Conservation (phyloP, 2,797 vertebrate genomes). For the Spondyliosoma cantharus region DNA sequence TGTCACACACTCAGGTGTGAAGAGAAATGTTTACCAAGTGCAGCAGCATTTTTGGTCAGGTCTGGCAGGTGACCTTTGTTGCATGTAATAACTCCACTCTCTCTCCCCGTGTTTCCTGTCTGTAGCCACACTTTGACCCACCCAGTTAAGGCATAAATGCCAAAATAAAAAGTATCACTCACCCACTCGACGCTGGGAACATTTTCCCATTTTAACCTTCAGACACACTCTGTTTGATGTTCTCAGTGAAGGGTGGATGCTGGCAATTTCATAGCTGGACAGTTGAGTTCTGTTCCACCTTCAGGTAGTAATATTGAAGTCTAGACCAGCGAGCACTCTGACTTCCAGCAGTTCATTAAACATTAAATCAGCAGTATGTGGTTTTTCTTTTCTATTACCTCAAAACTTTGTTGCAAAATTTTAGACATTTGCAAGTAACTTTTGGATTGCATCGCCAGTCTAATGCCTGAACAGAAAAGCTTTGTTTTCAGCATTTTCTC, state of each 20-base stretch:
- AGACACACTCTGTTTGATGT: constrained; percentile 6
- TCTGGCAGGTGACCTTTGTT: not conserved
- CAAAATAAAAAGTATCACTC: not conserved
- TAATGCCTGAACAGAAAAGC: not conserved
- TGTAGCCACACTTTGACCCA: not conserved
- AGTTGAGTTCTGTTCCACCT: constrained; percentile 27
- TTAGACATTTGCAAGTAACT: not conserved
- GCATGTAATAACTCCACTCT: not conserved
- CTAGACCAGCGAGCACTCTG: not conserved
- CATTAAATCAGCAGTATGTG: not conserved
- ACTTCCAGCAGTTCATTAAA: constrained; percentile 16
- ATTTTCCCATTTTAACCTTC: constrained; percentile 5
- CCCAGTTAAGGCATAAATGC: not conserved
- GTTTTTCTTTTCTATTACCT: not conserved
- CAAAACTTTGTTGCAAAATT: not conserved
- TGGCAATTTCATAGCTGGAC: constrained; percentile 49
- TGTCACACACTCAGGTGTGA: not conserved
- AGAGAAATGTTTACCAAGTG: not conserved
- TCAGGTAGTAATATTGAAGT: not conserved
- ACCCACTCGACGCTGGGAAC: not conserved
- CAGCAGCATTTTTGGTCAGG: not conserved
- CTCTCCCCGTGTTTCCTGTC: not conserved
- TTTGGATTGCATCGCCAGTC: not conserved
- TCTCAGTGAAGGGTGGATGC: constrained; percentile 19
- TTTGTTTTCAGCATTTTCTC: not conserved